Conservation (phyloP, 2,888 invertebrate species). For the Clivina fossor region DNA sequence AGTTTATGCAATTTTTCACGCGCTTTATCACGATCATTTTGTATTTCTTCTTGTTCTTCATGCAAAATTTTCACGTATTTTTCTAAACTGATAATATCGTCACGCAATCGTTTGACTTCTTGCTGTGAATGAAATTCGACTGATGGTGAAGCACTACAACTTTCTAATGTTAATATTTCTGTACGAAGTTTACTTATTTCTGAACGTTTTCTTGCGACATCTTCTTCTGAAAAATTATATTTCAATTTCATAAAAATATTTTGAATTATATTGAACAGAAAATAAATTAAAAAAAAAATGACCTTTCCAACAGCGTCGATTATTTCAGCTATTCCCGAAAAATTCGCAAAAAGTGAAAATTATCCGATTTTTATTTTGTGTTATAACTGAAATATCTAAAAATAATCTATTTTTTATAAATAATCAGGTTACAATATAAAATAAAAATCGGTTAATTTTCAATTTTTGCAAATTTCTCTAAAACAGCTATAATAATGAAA, state of each 20-base stretch:
- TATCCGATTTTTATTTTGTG: too few species aligned
- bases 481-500: too few species aligned
- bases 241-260: not conserved
- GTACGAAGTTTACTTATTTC: constrained; percentile 51
- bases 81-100: constrained; percentile 59
- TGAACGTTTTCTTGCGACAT: constrained; percentile 50
- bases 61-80: constrained; percentile 56
- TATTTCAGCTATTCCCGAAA: too few species aligned
- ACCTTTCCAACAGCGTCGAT: too few species aligned
- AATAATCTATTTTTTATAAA: too few species aligned
- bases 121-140: constrained; percentile 40
- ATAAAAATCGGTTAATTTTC: too few species aligned
- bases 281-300: too few species aligned
- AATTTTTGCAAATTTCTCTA: too few species aligned
- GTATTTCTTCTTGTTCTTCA: constrained; percentile 57
- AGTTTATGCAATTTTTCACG: constrained; percentile 53
- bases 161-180: constrained; percentile 47
- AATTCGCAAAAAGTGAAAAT: too few species aligned
- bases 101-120: constrained; percentile 48
- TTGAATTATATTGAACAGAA: not conserved
- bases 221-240: constrained; percentile 45
- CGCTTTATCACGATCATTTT: constrained; percentile 57
- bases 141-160: constrained; percentile 38
- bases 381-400: too few species aligned
- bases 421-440: too few species aligned